phyloP scores from a whole-genome alignment of 2,888 invertebrate species.

The Nebria salina region DNA sequence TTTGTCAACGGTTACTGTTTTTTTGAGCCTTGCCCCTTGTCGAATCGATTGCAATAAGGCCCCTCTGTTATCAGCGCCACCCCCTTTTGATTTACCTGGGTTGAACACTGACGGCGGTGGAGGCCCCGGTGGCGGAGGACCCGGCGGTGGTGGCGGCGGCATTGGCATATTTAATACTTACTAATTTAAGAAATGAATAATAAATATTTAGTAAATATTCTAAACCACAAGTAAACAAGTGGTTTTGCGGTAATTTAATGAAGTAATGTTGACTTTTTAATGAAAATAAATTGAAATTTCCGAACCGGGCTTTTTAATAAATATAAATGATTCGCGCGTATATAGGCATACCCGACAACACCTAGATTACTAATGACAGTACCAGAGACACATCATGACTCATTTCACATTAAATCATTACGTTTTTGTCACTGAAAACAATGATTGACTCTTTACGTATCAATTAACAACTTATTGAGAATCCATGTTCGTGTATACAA shows the following conservation, averaged over 20 bases:
- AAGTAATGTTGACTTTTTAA: background rate
- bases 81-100: conserved; percentile 62
- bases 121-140: conserved; percentile 72
- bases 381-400: conserved; percentile 35
- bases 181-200: conserved; percentile 33
- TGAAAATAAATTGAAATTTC: conserved; percentile 19
- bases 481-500: conserved; percentile 22
- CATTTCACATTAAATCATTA: conserved; percentile 7
- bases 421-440: background rate
- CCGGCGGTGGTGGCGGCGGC: conserved; percentile 73
- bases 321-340: conserved; percentile 24
- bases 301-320: conserved; percentile 33
- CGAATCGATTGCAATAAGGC: conserved; percentile 84
- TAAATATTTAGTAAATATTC: background rate
- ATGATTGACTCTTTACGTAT: background rate
- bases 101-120: conserved; percentile 67
- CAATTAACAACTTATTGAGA: conserved; percentile 31
- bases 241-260: background rate
- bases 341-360: conserved; percentile 30
- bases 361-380: conserved; percentile 42
- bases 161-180: conserved; percentile 60
- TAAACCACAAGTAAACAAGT: background rate
- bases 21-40: conserved; percentile 82
- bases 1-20: conserved; percentile 89
- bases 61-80: conserved; percentile 67